phyloP scores from a whole-genome alignment of 2,797 vertebrate genomes.

The Acanthurus lineatus region DNA sequence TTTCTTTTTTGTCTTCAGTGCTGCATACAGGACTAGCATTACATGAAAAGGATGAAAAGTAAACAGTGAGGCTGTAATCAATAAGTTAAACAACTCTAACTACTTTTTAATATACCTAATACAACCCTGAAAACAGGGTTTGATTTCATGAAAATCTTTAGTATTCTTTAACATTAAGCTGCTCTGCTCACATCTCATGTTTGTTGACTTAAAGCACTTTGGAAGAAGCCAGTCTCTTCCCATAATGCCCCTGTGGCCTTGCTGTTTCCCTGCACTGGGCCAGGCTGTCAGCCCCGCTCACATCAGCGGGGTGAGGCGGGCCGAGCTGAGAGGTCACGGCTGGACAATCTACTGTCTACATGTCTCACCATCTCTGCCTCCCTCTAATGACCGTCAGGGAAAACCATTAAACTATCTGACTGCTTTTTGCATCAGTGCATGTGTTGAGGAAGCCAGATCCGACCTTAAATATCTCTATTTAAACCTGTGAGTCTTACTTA shows the following conservation, averaged over 20 bases:
- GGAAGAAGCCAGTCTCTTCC: constrained; percentile 47
- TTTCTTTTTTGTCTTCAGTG: too few species aligned
- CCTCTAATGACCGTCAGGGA: constrained; percentile 44
- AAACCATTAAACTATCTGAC: constrained; percentile 41
- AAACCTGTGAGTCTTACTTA: not conserved
- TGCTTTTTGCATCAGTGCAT: constrained; percentile 14
- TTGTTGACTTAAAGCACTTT: constrained; percentile 23
- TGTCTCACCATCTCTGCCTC: constrained; percentile 35
- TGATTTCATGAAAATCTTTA: constrained; percentile 12
- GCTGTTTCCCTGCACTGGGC: constrained; percentile 51
- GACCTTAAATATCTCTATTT: constrained; percentile 2
- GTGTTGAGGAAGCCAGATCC: constrained; percentile 21
- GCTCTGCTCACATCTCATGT: not conserved
- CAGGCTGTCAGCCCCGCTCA: constrained; percentile 73
- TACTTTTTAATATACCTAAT: not conserved
- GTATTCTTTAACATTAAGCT: too few species aligned
- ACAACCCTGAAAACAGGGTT: not conserved
- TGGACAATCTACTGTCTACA: constrained; percentile 58
- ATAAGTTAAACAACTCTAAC: too few species aligned
- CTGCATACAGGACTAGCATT: too few species aligned
- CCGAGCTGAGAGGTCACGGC: constrained; percentile 68
- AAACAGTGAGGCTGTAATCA: not conserved
- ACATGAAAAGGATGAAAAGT: not conserved
- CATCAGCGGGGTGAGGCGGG: constrained; percentile 64
- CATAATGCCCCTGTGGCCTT: constrained; percentile 53